Evolutionary conservation across 2,797 vertebrate species (phyloP), one percentile per base, ranked within the genome.

Genomic region (Danio choprae): DNA sequence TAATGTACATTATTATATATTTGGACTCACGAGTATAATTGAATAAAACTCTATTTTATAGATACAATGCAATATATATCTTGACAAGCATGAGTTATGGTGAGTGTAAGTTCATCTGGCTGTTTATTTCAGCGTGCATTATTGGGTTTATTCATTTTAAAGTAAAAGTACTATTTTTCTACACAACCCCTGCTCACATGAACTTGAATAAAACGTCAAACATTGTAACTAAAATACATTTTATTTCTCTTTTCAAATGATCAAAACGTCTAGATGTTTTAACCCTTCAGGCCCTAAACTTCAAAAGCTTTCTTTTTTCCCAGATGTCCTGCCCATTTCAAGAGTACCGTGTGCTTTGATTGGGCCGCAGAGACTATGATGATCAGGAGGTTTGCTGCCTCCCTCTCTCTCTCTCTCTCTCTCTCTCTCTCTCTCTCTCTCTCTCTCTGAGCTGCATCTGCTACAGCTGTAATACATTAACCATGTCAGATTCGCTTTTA

Each of bases 391-490:
- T 43, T 72, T 53, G 38, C 40, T 55, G 22, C 58, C 53, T 68
- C 29, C 68, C 16, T 29, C 29, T 53, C 46, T 70, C 29, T 58
- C 67, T 72, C 58, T 76, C 80, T 65, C 20, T 20, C 20, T 20
- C 20, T 20, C 20, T 20, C 22, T 46, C 20, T 40, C 41, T 20
- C 7, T 41, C 36, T 60, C 51, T 73, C 18, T 59, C 55, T 69
- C 22, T 72, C 36, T 73, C 76, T 77, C 50, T 80, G 44, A 76
- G 70, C 79, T 59, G 38, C 62, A 74, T 79, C 65, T 81, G 80
- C 67, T 81, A 71, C 76, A 84, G 74, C 77, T 82, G 69, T 62
- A 76, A 73, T 74, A 82, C 77, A 86, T 83, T 85, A 77, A 74
- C 75, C 79, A 83, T 77, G 77, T 81, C 64, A 58, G 63, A 83